Evolutionary conservation across 2,888 invertebrate genomes (phyloP).

Genomic region (Limnephilus lunatus): DNA sequence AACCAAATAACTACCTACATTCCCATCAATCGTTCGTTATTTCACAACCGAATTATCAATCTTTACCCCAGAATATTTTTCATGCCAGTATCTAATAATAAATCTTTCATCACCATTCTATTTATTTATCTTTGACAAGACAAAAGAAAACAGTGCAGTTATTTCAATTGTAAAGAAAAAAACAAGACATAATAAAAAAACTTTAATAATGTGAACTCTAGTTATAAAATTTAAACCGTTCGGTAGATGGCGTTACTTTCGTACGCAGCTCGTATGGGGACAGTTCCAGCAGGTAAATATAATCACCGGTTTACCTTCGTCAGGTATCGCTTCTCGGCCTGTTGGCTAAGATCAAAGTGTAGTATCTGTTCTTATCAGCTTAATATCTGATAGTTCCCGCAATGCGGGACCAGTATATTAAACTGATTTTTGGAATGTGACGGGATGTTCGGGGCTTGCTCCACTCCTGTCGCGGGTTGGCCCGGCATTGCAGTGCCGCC

Average conservation of each 20-base stretch:
- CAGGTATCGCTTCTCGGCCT: conserved; percentile 75
- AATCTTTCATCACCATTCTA: too few species aligned
- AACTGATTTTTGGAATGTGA: conserved; percentile 78
- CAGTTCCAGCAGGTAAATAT: not conserved
- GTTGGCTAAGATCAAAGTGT: conserved; percentile 73
- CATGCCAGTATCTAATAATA: too few species aligned
- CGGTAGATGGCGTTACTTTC: not conserved
- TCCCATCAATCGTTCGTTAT: too few species aligned
- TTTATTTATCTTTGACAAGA: too few species aligned
- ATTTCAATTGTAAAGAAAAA: too few species aligned
- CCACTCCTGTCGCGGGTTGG: conserved; percentile 82
- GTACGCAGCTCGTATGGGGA: not conserved
- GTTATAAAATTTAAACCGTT: too few species aligned
- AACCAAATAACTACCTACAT: too few species aligned
- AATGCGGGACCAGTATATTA: conserved; percentile 78
- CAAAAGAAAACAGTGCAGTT: too few species aligned
- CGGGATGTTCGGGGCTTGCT: conserved; percentile 80
- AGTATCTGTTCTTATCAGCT: conserved; percentile 66
- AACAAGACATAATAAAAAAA: too few species aligned
- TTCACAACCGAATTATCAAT: too few species aligned
- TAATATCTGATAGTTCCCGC: conserved; percentile 69
- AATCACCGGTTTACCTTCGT: not conserved
- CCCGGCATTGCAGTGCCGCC: conserved; percentile 83
- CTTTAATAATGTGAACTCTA: too few species aligned
- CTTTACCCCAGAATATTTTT: too few species aligned